A percentile compares a stretch with the other conserved stretches of the same genome.
Conservation (phyloP, 2,797 vertebrate species). For the Cossypha polioptera region DNA sequence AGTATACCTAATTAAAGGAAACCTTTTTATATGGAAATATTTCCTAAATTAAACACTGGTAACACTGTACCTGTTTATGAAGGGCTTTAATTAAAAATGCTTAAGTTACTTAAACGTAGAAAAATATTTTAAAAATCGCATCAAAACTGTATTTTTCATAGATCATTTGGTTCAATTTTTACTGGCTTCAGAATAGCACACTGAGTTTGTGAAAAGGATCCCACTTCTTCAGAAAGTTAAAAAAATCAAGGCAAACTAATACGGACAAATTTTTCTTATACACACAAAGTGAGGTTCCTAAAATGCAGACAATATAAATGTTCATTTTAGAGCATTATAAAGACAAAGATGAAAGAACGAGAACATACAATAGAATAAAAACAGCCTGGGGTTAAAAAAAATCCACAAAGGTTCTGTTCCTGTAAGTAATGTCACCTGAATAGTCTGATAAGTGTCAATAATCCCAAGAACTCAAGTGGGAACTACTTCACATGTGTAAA, state of each 20-base stretch:
- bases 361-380: neutral
- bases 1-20: conserved; percentile 6
- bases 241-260: neutral
- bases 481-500: neutral
- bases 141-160: neutral
- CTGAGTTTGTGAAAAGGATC: neutral
- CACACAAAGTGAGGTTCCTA: neutral
- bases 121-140: neutral
- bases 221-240: neutral
- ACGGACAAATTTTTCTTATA: neutral
- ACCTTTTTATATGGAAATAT: neutral
- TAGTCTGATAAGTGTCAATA: neutral
- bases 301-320: neutral
- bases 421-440: neutral
- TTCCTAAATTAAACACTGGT: neutral
- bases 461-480: neutral
- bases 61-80: neutral
- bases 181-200: neutral
- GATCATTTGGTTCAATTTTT: neutral
- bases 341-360: neutral
- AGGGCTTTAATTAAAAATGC: conserved; percentile 18
- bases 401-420: neutral
- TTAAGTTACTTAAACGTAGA: neutral
- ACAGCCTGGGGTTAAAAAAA: neutral
- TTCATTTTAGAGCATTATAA: neutral